Evolutionary conservation across 92 coral and sea anemone genomes (phyloP).

Genomic region (Zoanthus sansibaricus): DNA sequence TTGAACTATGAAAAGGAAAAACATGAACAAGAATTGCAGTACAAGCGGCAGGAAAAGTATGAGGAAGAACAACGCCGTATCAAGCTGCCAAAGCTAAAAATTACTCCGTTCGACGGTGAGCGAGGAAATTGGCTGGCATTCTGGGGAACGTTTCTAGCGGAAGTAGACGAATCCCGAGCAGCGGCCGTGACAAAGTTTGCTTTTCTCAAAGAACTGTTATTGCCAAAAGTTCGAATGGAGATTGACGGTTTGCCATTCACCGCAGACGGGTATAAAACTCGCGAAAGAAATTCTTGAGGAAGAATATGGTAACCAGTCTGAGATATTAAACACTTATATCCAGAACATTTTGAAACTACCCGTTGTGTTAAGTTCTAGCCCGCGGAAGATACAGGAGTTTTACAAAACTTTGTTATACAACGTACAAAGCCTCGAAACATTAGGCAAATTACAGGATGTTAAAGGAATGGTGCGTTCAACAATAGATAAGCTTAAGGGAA

Average conservation of each 20-base stretch:
- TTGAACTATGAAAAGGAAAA: conserved; percentile 14
- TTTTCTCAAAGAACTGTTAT: not conserved
- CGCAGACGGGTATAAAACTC: not conserved
- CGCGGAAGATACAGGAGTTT: no score
- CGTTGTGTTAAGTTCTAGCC: no score
- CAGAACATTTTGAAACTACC: no score
- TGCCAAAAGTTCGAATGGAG: conserved; percentile 2
- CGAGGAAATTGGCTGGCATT: conserved; percentile 18
- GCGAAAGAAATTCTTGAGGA: no score
- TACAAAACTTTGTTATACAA: not conserved
- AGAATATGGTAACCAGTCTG: no score
- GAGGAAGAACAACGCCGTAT: no score
- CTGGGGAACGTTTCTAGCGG: not conserved
- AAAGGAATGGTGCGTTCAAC: conserved; percentile 4
- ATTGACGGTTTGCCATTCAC: not conserved
- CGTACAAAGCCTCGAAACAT: conserved; percentile 16
- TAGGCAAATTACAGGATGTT: conserved; percentile 21
- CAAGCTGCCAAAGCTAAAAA: no score
- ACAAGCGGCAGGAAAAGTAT: not conserved
- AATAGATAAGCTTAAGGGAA: conserved; percentile 13
- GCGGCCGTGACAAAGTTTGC: conserved; percentile 13
- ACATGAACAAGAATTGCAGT: conserved; percentile 8
- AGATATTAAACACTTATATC: no score
- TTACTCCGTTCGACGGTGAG: not conserved
- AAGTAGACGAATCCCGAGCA: conserved; percentile 8